Conservation (phyloP, 2,797 vertebrate species). For the Sebastes baramenuke region DNA sequence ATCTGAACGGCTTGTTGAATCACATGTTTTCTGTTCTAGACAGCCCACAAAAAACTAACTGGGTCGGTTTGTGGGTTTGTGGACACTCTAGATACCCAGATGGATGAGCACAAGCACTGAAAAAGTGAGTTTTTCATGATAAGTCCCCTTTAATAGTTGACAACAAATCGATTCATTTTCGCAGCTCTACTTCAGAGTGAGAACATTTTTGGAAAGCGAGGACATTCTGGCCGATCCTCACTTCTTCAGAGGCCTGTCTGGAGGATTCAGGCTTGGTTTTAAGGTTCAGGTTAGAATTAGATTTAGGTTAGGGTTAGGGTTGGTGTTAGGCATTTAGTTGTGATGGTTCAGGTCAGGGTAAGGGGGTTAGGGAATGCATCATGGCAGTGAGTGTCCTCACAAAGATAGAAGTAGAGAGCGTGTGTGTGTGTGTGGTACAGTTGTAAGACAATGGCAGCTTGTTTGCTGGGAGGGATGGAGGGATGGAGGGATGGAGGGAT, state of each 20-base stretch:
- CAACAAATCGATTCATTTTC: too few relatives aligned
- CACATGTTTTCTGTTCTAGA: too few relatives aligned
- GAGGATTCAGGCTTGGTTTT: not conserved
- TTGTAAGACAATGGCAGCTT: slow-evolving; percentile 70
- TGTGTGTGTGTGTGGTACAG: slow-evolving; percentile 15
- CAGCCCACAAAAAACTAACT: too few relatives aligned
- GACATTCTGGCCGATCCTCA: not conserved
- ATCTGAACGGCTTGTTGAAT: too few relatives aligned
- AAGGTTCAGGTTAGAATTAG: not conserved
- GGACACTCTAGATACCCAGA: too few relatives aligned
- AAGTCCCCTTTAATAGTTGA: not conserved
- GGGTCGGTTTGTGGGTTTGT: too few relatives aligned
- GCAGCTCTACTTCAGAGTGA: too few relatives aligned
- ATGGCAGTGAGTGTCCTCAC: not conserved
- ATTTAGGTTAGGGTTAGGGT: not conserved
- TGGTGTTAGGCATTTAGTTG: not conserved
- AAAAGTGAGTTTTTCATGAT: too few relatives aligned
- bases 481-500: not conserved
- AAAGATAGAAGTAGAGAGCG: not conserved
- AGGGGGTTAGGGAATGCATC: not conserved
- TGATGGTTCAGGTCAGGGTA: not conserved
- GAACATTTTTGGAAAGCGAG: not conserved
- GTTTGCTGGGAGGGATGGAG: slow-evolving; percentile 48
- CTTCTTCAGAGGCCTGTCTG: too few relatives aligned
- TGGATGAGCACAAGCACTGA: too few relatives aligned